These are phyloP conservation scores for Bellardia bayeri DNA, from an alignment of 2,888 invertebrate species.

Conservation along the genomic window DNA sequence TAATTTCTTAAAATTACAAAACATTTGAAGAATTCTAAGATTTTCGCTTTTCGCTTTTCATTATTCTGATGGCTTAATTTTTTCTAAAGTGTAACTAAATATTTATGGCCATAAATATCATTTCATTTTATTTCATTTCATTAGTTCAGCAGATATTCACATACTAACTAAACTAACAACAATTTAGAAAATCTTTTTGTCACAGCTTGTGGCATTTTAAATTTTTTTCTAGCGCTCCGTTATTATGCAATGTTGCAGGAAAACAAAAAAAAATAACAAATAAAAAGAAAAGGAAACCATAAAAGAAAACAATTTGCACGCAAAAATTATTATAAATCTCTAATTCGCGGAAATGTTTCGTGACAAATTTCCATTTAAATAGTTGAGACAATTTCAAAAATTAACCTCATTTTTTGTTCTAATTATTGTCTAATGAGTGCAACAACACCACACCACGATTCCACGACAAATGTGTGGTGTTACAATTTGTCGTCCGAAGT, in stretches of 20 bases:
- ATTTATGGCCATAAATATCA: constrained; percentile 24
- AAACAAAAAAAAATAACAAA: constrained; percentile 13
- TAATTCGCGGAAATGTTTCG: constrained; percentile 35
- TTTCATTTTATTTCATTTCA: not conserved
- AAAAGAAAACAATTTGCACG: constrained; percentile 28
- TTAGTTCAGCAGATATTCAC: constrained; percentile 33
- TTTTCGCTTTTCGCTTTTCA: not conserved
- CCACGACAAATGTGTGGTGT: not conserved
- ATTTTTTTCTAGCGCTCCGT: constrained; percentile 3
- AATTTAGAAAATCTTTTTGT: not conserved
- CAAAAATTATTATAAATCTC: constrained; percentile 14
- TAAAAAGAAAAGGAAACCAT: constrained; percentile 32
- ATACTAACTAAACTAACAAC: constrained; percentile 5
- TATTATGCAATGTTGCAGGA: constrained; percentile 45
- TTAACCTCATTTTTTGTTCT: constrained; percentile 67
- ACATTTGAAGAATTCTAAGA: constrained; percentile 27
- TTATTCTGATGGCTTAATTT: constrained; percentile 26
- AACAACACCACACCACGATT: not conserved
- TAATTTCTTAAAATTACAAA: constrained; percentile 9
- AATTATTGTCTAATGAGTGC: constrained; percentile 70
- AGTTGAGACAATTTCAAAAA: constrained; percentile 15
- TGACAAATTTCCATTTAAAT: constrained; percentile 27
- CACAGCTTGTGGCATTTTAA: constrained; percentile 49
- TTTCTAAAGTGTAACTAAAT: not conserved
- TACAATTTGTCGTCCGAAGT: constrained; percentile 3